These are phyloP conservation scores for Aphrophora alni DNA, from an alignment of 2,888 invertebrate species.

Conservation along the genomic window DNA sequence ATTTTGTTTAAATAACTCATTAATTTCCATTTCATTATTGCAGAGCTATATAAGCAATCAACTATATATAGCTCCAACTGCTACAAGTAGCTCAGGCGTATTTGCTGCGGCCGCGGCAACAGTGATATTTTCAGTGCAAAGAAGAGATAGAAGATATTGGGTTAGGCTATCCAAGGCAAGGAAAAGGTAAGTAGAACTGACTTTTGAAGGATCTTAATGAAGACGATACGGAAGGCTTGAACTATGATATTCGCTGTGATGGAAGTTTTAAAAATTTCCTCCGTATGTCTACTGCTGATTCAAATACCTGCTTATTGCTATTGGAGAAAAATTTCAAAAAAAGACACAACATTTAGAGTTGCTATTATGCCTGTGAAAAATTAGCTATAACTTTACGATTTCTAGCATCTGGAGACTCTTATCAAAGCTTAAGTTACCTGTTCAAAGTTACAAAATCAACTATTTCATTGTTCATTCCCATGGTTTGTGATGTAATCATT, in stretches of 20 bases:
- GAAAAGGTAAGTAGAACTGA: slow-evolving; percentile 31
- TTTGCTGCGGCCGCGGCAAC: slow-evolving; percentile 9
- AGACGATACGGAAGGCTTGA: slow-evolving; percentile 32
- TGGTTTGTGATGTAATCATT: no score
- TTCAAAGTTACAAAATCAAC: no score
- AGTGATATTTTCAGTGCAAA: slow-evolving; percentile 20
- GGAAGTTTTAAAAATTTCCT: slow-evolving; percentile 30
- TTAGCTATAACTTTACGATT: no score
- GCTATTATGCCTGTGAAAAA: no score
- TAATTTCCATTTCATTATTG: no score
- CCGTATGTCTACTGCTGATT: slow-evolving; percentile 22
- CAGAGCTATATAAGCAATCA: no score
- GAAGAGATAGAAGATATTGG: slow-evolving; percentile 26
- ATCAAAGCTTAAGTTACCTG: no score
- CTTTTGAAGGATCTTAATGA: slow-evolving; percentile 32
- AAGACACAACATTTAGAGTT: no score
- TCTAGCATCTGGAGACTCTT: no score
- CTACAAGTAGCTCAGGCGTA: neutral
- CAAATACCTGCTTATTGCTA: slow-evolving; percentile 16
- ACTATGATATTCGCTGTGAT: slow-evolving; percentile 33
- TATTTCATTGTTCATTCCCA: no score
- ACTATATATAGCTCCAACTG: neutral
- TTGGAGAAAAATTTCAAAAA: no score
- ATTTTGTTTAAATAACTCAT: no score
- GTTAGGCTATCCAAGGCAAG: slow-evolving; percentile 18